Evolutionary conservation across 2,888 invertebrate genomes (phyloP), one percentile per base, ranked within the genome.

Genomic region (Pterobdella sp.): DNA sequence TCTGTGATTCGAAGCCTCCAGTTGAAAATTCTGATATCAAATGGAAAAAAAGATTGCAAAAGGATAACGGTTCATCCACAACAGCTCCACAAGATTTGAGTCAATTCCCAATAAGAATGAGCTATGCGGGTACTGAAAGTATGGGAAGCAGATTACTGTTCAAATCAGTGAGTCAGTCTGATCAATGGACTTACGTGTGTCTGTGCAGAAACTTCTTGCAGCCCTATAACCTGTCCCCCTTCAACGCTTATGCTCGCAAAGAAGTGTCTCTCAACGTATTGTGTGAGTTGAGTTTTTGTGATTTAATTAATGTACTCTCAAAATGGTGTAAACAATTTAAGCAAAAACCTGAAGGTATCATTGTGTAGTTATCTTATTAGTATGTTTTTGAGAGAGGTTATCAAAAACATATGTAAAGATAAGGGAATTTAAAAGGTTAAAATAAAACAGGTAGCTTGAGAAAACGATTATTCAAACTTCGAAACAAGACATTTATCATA

Each of bases 221-320:
- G 60, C 60, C 60, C 60, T 56, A 56, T 26, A 56, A 56, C 60
- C 60, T 56, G 18, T n/a, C 60, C 10, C n/a, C 60, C n/a, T 56
- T 56, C 60, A 56, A 22, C 60, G 60, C 60, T 3, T 56, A 14
- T 22, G 60, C 60, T 3, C 60, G 60, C 60, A 56, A 56, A 22
- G 10, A 56, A 56, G 10, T 56, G n/a, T 56, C 60, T 3, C 60
- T 56, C n/a, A 56, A 22, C n/a, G 60, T 56, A 22, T 26, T 56
- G 10, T 56, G 60, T 56, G 60, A 56, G 60, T 56, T 42, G 42
- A 14, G 7, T n/a, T n/a, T n/a, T n/a, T n/a, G n/a, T n/a, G n/a
- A n/a, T n/a, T n/a, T n/a, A n/a, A n/a, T n/a, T n/a, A n/a, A n/a
- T n/a, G n/a, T n/a, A n/a, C n/a, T n/a, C n/a, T n/a, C n/a, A n/a